These are phyloP conservation scores for Sterrhoptilus dennistouni DNA, from an alignment of 2,113 vertebrate genomes.

Conservation along the genomic window DNA sequence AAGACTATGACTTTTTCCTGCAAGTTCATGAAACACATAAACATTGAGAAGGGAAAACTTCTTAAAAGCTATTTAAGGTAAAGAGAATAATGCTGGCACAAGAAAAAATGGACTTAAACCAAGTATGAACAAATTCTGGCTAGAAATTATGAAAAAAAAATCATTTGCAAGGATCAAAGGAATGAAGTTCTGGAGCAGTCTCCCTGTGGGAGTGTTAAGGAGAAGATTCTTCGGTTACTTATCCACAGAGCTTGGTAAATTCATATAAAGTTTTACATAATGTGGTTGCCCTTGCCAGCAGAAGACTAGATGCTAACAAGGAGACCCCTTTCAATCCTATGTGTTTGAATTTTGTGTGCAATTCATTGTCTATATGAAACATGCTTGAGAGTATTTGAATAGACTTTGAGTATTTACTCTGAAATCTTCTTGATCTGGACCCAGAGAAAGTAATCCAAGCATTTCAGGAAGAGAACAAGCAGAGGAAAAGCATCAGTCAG, in stretches of 20 bases:
- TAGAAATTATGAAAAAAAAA: background rate
- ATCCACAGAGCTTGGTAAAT: background rate
- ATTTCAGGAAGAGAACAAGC: background rate
- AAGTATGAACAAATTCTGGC: background rate
- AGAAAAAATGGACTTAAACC: background rate
- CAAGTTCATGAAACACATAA: background rate
- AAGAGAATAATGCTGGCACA: background rate
- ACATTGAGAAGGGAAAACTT: background rate
- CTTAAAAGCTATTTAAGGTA: background rate
- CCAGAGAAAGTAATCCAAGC: background rate
- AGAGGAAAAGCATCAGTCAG: background rate
- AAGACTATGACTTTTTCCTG: background rate
- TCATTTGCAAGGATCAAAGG: background rate
- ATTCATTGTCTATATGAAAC: background rate
- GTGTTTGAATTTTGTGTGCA: background rate
- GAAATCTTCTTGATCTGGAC: background rate
- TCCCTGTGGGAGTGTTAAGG: background rate
- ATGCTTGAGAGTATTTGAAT: background rate
- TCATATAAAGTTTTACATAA: background rate
- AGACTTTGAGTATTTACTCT: background rate
- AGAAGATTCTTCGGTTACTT: background rate
- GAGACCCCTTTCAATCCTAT: background rate
- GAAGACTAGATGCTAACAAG: background rate
- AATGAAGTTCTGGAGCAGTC: background rate
- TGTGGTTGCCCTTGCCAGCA: background rate